These are phyloP conservation scores for Platyrinchus mystaceus DNA, from an alignment of 2,797 vertebrate species.

Conservation along the genomic window DNA sequence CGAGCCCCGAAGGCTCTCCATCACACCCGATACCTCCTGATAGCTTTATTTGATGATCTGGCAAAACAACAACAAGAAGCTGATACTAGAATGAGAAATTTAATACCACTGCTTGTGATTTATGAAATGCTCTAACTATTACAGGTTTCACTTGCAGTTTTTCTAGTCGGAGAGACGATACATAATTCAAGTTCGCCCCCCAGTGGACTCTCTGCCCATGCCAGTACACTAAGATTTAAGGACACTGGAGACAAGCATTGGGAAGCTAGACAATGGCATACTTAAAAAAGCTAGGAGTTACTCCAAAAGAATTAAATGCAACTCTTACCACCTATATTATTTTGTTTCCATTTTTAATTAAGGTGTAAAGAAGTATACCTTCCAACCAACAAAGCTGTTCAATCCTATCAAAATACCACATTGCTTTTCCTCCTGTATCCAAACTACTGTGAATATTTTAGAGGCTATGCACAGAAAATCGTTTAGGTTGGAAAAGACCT, in stretches of 20 bases:
- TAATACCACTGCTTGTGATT: background rate
- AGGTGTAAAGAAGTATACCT: background rate
- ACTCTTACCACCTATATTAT: background rate
- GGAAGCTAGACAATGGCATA: background rate
- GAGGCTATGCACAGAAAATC: background rate
- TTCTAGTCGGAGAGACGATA: background rate
- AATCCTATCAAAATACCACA: background rate
- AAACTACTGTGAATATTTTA: background rate
- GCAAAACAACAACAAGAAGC: conserved; percentile 42
- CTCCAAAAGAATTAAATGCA: background rate
- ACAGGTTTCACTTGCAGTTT: background rate
- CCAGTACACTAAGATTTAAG: background rate
- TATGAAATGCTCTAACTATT: background rate
- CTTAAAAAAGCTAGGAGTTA: background rate
- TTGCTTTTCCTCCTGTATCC: background rate
- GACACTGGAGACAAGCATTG: background rate
- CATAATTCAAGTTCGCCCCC: conserved; percentile 70
- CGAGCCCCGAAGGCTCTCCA: background rate
- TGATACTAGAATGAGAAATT: conserved; percentile 48
- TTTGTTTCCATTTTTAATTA: background rate
- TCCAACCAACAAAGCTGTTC: background rate
- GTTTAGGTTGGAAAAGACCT: background rate
- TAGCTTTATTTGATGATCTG: conserved; percentile 21
- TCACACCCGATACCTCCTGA: conserved; percentile 22
- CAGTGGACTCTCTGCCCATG: conserved; percentile 56